These are phyloP conservation scores for Platysteira castanea DNA, from an alignment of 2,113 vertebrate species.

Conservation along the genomic window DNA sequence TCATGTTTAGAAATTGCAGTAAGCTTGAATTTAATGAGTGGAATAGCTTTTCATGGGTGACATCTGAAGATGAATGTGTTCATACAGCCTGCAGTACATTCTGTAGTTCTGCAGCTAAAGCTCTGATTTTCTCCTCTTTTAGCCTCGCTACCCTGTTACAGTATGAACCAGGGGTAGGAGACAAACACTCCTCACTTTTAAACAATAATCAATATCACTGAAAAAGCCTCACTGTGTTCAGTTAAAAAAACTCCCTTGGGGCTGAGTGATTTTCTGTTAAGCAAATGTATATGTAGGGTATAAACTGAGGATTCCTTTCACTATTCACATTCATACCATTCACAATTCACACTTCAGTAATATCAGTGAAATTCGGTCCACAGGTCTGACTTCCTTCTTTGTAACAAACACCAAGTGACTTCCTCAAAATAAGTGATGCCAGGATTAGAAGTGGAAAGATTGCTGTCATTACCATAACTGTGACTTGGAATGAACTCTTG, in stretches of 20 bases:
- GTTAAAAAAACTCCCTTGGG: not conserved
- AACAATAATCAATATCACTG: not conserved
- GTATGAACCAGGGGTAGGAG: not conserved
- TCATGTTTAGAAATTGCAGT: not conserved
- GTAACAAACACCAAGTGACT: not conserved
- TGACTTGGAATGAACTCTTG: not conserved
- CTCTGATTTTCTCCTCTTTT: not conserved
- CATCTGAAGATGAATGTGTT: not conserved
- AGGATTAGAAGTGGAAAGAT: not conserved
- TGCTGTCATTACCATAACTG: rapidly evolving
- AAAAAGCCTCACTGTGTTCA: not conserved
- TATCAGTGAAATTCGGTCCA: not conserved
- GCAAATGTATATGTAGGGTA: not conserved
- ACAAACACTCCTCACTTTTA: not conserved
- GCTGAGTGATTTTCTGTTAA: not conserved
- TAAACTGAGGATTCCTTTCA: not conserved
- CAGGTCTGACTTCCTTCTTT: not conserved
- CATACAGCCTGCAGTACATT: not conserved
- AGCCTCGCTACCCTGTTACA: not conserved
- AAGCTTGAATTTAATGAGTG: not conserved
- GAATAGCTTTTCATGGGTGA: not conserved
- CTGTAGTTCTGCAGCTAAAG: not conserved
- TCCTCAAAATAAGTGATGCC: not conserved
- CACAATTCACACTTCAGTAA: not conserved
- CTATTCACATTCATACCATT: not conserved